Conservation (phyloP, 2,797 vertebrate species). For the Prunella strophiata region DNA sequence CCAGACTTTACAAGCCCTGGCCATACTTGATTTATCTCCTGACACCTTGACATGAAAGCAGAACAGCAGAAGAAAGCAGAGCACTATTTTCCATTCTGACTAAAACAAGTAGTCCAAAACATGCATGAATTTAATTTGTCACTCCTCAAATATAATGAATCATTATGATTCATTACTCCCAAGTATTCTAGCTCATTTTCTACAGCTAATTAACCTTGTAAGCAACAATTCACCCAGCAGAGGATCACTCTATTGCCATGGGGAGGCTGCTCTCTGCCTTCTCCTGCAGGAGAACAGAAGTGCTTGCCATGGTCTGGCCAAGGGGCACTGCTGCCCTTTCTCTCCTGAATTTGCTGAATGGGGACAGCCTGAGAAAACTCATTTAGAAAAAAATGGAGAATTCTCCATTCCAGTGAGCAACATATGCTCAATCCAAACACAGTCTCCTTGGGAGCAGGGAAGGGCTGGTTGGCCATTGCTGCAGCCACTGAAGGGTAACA, state of each 20-base stretch:
- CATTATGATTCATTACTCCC: slow-evolving; percentile 15
- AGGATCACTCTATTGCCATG: background rate
- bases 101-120: slow-evolving; percentile 8
- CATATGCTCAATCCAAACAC: background rate
- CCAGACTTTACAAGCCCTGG: background rate
- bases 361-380: background rate
- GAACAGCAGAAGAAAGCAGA: background rate
- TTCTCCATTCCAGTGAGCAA: background rate
- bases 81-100: background rate
- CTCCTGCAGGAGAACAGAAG: background rate
- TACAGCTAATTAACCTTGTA: slow-evolving; percentile 2
- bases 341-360: background rate
- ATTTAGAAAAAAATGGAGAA: background rate
- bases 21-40: background rate
- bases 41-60: background rate
- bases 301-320: background rate
- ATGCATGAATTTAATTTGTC: background rate
- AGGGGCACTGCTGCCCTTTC: background rate
- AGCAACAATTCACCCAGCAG: background rate
- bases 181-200: slow-evolving; percentile 21
- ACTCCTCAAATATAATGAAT: background rate
- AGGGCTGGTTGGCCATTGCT: background rate
- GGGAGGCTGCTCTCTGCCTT: background rate
- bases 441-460: background rate
- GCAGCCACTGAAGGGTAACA: background rate